Base-by-base conservation (phyloP, 30 jellyfish, hydroid and myxozoan genomes). In the Hydra vulgaris region DNA sequence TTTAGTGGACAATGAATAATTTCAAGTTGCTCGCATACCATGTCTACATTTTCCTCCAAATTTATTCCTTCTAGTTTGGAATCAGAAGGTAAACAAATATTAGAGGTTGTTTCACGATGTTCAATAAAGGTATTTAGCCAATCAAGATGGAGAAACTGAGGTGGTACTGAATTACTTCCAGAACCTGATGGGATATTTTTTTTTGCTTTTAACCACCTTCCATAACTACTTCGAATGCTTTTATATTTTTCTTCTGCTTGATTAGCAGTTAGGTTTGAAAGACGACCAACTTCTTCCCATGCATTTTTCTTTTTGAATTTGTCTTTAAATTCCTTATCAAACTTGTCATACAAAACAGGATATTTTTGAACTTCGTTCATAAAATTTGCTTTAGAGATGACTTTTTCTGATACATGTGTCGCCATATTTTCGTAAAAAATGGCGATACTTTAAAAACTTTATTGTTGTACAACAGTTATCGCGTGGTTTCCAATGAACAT, bases 141-240 rank as follows among this genome's bases (percentile, higher is more conserved):
- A 26, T 82, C 89, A 15, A 82, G 68, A 17, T 82, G 19, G 15
- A 27, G 70, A 72, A 61, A 54, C 26, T 24, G 15, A 70, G 27
- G 75, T 40, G 89, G 89, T 18, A 70, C 90, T 25, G 77, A 79
- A 27, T 40, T 68, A 19, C 95, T 21, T 12, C 92, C 92, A 66
- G 89, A 80, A 7, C 95, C 91, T 7, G 95, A 79, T 66, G 95
- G 92, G 27, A 73, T 72, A 21, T 18, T 19, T 80, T 71, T 85
- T 16, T 17, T 66, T 69, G 54, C 72, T 82, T 70, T 73, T 81
- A 85, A 72, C 53, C 21, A 53, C 78, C 95, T 23, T 23, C 87
- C 87, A 56, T 79, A 85, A 8, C 86, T 72, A 8, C 76, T 79
- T 85, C 89, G 54, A 20, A 85, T 55, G 75, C 80, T 80, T 72